Conservation (phyloP, 2,888 invertebrate genomes). For the Macropis europaea region DNA sequence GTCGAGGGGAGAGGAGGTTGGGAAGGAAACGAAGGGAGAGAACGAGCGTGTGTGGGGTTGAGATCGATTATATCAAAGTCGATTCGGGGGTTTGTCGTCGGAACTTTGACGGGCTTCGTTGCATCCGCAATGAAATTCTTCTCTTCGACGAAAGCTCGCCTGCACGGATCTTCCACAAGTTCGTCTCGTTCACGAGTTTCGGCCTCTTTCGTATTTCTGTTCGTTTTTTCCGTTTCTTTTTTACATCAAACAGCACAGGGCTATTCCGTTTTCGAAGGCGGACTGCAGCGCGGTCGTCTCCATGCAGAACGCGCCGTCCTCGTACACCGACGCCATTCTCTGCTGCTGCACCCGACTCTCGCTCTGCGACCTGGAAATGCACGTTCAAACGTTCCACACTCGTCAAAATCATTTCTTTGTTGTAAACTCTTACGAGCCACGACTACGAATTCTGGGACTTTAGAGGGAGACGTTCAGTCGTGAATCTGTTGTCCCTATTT, state of each 20-base stretch:
- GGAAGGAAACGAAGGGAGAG: background rate
- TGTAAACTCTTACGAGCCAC: no score
- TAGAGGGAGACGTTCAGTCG: no score
- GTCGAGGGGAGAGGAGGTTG: background rate
- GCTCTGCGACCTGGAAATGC: constrained; percentile 73
- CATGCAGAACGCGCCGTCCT: constrained; percentile 77
- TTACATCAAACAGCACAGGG: constrained; percentile 78
- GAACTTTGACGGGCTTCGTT: constrained; percentile 24
- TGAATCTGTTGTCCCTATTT: no score
- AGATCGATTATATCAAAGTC: constrained; percentile 15
- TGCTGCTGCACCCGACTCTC: constrained; percentile 77
- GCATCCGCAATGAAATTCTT: constrained; percentile 10
- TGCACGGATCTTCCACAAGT: background rate
- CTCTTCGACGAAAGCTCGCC: background rate
- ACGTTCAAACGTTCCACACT: no score
- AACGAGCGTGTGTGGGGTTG: background rate
- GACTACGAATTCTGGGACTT: no score
- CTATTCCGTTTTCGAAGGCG: constrained; percentile 75
- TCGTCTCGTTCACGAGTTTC: no score
- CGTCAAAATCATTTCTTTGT: no score
- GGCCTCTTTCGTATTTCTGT: background rate
- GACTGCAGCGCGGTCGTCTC: constrained; percentile 76
- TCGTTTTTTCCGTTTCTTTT: background rate
- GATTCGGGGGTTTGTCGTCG: constrained; percentile 10
- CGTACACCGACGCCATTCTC: constrained; percentile 75